A percentile compares a stretch with the other conserved stretches of the same genome.
Conservation (phyloP, 2,113 vertebrate genomes). For the Catharus fuscescens region DNA sequence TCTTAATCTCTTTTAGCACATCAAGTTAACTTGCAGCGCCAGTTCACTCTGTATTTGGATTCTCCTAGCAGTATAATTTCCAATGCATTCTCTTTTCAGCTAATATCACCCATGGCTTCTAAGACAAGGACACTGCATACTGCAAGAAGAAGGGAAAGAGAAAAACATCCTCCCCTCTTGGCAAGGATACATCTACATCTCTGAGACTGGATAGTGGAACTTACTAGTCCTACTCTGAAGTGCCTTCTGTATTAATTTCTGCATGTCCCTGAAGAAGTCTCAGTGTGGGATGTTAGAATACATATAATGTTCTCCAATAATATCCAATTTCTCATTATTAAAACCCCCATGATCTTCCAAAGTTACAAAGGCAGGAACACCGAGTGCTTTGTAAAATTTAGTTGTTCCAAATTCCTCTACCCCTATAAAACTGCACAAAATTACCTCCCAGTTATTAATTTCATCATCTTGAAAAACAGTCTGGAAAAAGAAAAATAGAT, state of each 20-base stretch:
- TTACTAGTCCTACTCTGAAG: background rate
- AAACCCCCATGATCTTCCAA: background rate
- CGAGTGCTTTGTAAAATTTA: background rate
- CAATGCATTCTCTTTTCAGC: background rate
- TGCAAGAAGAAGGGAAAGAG: background rate
- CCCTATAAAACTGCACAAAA: background rate
- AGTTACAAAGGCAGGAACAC: background rate
- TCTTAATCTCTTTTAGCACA: background rate
- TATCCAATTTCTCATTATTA: background rate
- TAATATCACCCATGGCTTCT: background rate
- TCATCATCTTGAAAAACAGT: background rate
- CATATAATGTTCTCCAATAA: background rate
- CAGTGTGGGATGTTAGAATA: background rate
- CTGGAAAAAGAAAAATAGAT: background rate
- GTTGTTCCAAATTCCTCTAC: background rate
- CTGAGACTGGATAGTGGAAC: background rate
- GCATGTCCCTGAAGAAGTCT: background rate
- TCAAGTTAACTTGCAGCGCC: background rate
- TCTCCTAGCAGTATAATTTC: background rate
- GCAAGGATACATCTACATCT: background rate
- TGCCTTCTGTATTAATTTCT: background rate
- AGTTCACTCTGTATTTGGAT: background rate
- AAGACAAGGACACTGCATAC: background rate
- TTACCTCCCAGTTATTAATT: background rate
- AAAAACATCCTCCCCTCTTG: background rate